These are phyloP conservation scores for Amyelois transitella DNA, from an alignment of 1,140 invertebrate species.

Conservation along the genomic window DNA sequence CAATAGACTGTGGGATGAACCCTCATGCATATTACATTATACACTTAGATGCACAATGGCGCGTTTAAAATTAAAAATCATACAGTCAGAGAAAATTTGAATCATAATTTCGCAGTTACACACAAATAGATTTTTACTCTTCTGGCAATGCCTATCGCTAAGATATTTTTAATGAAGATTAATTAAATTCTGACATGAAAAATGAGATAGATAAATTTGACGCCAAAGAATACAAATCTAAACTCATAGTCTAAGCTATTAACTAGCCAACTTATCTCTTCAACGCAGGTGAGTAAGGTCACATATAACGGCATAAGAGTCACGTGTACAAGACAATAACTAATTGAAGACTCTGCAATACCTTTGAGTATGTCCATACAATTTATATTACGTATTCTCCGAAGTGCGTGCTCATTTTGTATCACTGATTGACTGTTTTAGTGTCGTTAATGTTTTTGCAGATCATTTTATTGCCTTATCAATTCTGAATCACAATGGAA, in stretches of 20 bases:
- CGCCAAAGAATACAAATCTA: not conserved
- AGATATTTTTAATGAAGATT: no score
- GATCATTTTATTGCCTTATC: not conserved
- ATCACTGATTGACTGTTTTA: not conserved
- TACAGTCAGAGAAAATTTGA: not conserved
- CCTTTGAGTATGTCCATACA: no score
- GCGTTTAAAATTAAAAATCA: constrained; percentile 13
- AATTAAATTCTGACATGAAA: not conserved
- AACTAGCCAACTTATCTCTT: not conserved
- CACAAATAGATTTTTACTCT: no score
- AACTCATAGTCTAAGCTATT: not conserved
- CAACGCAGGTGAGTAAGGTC: constrained; percentile 18
- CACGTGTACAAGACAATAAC: constrained; percentile 22
- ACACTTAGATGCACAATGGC: constrained; percentile 24
- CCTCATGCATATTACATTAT: constrained; percentile 19
- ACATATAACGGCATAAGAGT: constrained; percentile 16
- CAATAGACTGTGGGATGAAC: constrained; percentile 39
- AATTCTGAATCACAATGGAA: not conserved
- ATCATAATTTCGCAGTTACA: not conserved
- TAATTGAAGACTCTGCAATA: constrained; percentile 15
- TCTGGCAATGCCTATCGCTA: no score
- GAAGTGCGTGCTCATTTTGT: not conserved
- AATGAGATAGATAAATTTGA: not conserved
- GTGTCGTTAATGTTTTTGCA: not conserved
- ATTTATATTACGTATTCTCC: not conserved